A percentile compares a stretch with the other conserved stretches of the same genome.
These are phyloP conservation scores for Cataglyphis rosenhaueri DNA, from an alignment of 2,888 invertebrate species.

Conservation along the genomic window DNA sequence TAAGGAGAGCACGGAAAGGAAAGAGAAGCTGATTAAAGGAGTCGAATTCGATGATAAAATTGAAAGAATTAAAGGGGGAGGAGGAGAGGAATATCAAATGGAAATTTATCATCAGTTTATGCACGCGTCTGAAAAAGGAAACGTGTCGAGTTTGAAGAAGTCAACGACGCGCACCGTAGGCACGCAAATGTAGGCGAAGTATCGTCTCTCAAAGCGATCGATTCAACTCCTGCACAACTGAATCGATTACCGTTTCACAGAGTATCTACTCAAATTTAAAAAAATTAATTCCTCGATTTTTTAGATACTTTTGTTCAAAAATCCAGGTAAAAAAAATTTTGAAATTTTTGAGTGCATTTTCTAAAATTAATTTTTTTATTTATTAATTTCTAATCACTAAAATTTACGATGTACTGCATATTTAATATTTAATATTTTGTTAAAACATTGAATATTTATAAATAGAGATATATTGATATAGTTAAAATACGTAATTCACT, in stretches of 20 bases:
- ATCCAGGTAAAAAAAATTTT: no score
- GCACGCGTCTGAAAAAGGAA: not conserved
- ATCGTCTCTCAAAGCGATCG: not conserved
- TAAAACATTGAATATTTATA: no score
- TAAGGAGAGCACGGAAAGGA: not conserved
- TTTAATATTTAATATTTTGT: no score
- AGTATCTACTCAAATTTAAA: no score
- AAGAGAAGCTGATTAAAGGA: not conserved
- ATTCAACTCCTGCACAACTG: not conserved
- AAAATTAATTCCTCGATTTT: no score
- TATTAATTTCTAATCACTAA: no score
- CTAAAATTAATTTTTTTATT: no score
- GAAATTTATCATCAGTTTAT: not conserved
- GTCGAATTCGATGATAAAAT: not conserved
- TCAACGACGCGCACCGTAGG: not conserved
- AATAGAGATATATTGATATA: no score
- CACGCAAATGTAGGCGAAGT: constrained; percentile 15
- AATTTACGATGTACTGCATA: no score
- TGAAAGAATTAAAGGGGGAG: constrained; percentile 15
- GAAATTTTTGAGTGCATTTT: no score
- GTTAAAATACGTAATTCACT: no score
- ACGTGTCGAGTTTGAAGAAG: not conserved
- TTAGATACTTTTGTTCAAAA: no score
- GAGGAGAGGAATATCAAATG: not conserved
- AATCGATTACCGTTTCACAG: not conserved